Conservation (phyloP, 2,113 vertebrate species). For the Nannobrachium achirus region DNA sequence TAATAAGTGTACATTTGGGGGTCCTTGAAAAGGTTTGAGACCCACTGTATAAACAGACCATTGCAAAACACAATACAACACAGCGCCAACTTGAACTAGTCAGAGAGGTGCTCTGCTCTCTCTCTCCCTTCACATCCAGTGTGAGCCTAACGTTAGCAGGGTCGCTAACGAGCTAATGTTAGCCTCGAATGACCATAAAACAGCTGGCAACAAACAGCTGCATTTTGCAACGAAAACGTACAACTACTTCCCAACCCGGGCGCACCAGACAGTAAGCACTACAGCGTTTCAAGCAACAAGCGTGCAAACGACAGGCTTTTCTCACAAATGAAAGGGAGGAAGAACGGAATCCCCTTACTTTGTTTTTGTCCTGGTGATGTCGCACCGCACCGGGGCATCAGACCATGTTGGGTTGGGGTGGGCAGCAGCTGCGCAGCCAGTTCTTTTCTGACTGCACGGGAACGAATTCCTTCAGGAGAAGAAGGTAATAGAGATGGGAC, state of each 20-base stretch:
- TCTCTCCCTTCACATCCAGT: not conserved
- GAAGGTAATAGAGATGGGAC: too few species aligned
- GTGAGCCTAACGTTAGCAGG: constrained; percentile 47
- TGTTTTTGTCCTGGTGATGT: constrained; percentile 34
- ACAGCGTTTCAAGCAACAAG: not conserved
- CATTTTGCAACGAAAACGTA: not conserved
- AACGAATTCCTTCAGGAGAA: constrained; percentile 17
- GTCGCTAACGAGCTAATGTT: constrained; percentile 63
- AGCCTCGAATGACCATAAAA: constrained; percentile 40
- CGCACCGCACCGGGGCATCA: constrained; percentile 33
- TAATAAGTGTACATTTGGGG: too few species aligned
- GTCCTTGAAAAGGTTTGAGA: too few species aligned
- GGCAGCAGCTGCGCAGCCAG: constrained; percentile 70
- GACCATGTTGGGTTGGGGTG: constrained; percentile 46
- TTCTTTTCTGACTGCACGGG: constrained; percentile 31
- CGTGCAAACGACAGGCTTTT: not conserved
- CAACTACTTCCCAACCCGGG: too few species aligned
- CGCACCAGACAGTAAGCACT: too few species aligned
- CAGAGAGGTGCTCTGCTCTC: not conserved
- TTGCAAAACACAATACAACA: too few species aligned
- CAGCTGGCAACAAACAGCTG: constrained; percentile 57
- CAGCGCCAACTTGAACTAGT: too few species aligned
- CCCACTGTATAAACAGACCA: too few species aligned
- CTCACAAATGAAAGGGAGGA: not conserved
- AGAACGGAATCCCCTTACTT: not conserved